Conservation (phyloP, 2,113 vertebrate genomes). For the Rhodinocichla rosea region DNA sequence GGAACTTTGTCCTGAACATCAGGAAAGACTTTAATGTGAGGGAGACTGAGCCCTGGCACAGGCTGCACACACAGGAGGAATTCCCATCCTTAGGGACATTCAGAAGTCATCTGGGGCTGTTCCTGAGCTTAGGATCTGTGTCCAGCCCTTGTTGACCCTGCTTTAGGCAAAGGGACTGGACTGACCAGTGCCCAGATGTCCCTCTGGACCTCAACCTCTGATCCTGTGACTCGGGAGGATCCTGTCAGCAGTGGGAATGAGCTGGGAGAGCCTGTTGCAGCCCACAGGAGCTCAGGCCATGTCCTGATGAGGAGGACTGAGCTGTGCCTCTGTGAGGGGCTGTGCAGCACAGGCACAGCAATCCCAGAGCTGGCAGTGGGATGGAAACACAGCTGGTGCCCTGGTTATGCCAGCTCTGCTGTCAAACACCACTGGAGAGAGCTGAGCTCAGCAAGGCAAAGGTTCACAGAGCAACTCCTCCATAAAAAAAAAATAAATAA, state of each 20-base stretch:
- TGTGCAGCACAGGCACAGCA: neutral
- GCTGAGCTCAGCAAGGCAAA: neutral
- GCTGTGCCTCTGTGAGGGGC: neutral
- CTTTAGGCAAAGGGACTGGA: neutral
- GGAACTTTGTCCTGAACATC: neutral
- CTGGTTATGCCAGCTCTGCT: neutral
- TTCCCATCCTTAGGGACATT: neutral
- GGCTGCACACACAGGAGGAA: neutral
- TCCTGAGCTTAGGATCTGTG: neutral
- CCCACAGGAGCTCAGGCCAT: rapidly evolving
- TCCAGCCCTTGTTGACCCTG: neutral
- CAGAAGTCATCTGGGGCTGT: neutral
- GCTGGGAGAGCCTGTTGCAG: neutral
- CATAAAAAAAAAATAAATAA: neutral
- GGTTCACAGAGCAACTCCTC: neutral
- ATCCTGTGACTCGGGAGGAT: neutral
- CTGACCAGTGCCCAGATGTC: neutral
- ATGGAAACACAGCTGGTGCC: neutral
- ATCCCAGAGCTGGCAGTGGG: neutral
- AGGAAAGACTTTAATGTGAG: neutral
- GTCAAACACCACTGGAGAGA: neutral
- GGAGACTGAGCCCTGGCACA: neutral
- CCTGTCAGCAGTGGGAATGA: neutral
- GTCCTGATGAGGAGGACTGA: neutral
- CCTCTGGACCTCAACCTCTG: neutral